Evolutionary conservation across 2,113 vertebrate species (phyloP), one percentile per base, ranked within the genome.

Genomic region (Alosa alosa): DNA sequence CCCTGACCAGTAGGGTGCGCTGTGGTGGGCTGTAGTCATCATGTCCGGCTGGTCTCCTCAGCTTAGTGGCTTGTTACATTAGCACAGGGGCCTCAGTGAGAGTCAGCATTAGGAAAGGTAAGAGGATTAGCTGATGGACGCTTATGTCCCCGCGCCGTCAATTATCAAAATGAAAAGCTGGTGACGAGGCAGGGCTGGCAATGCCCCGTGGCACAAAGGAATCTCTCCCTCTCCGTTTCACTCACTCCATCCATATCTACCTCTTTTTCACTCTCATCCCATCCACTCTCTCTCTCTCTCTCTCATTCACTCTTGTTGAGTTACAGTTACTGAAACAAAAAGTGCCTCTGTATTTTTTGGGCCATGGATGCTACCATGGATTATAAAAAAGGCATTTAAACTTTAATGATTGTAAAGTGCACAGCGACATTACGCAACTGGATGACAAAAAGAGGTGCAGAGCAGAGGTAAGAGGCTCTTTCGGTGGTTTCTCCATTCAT

Each of bases 51-150:
- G 57, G 52, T 20, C 20, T 8, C 13, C 57, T 64, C 20, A 64
- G 57, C 57, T 64, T 64, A 95, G 90, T 92, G 87, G 89, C 92
- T 91, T 64, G 92, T 91, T 94, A 95, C 93, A 94, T 95, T 95
- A 95, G 94, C 94, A 94, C 91, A 92, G 92, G 89, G 90, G 91
- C 94, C 95, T 94, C 92, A 92, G 93, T 94, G 92, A 93, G 93
- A 94, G 93, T 94, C 93, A 92, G 94, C 91, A 94, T 95, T 94
- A 95, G 92, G 90, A 92, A 93, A 91, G 88, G 88, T 94, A 95
- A 95, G 94, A 95, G 95, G 95, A 96, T 96, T 95, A 95, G 91
- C 90, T 93, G 92, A 94, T 95, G 94, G 94, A 93, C 93, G 92
- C 92, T 93, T 93, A 92, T 95, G 93, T 89, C 91, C 85, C 89